A percentile compares a stretch with the other conserved stretches of the same genome.
Evolutionary conservation across 2,797 vertebrate species (phyloP).

Genomic region (Pogoniulus pusillus): DNA sequence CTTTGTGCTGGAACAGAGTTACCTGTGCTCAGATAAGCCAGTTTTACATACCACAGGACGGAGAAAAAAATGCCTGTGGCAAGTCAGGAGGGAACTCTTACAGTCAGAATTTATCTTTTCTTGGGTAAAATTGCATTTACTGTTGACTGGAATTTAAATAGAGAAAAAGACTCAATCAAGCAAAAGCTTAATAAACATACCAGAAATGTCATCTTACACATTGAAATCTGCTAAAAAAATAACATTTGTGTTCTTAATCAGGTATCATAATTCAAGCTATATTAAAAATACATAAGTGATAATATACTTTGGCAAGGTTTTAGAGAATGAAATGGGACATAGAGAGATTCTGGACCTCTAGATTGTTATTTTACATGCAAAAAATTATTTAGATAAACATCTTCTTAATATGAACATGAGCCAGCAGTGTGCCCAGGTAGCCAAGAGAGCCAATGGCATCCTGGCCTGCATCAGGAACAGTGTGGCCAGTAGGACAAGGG

Average conservation of each 20-base stretch:
- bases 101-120: background rate
- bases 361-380: conserved; percentile 37
- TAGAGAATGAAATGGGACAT: background rate
- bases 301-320: background rate
- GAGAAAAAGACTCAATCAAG: background rate
- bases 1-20: background rate
- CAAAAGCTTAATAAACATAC: background rate
- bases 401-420: no score
- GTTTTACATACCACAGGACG: background rate
- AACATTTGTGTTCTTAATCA: background rate
- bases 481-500: no score
- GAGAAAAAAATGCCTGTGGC: background rate
- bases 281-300: background rate
- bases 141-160: background rate
- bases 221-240: background rate
- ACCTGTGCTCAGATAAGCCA: background rate
- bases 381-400: conserved; percentile 19
- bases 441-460: no score
- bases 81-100: background rate
- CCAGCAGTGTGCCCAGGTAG: no score
- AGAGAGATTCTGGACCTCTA: background rate
- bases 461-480: no score
- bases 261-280: background rate
- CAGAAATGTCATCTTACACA: background rate
- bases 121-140: background rate